phyloP scores from a whole-genome alignment of 2,888 invertebrate genomes.

The Eupithecia inturbata region DNA sequence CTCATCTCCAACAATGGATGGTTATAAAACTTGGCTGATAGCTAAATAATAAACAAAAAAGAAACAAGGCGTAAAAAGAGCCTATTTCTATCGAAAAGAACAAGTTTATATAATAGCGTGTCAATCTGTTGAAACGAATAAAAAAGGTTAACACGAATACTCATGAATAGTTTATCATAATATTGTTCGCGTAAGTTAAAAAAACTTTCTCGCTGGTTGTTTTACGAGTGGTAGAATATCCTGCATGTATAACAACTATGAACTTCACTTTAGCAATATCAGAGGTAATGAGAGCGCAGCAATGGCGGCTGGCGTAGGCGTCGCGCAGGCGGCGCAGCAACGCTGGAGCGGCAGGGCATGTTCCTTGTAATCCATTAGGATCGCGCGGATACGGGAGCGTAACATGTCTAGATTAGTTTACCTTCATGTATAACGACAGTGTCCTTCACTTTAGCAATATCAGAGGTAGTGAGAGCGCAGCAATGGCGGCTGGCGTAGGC shows the following conservation, averaged over 20 bases:
- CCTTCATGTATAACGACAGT: slow-evolving; percentile 82
- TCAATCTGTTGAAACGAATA: too few relatives aligned
- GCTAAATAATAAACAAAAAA: too few relatives aligned
- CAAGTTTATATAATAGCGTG: too few relatives aligned
- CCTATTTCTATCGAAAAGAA: too few relatives aligned
- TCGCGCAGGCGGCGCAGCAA: slow-evolving; percentile 92
- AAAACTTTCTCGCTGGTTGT: too few relatives aligned
- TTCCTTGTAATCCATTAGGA: not conserved
- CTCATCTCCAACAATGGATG: not conserved
- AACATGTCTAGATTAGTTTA: slow-evolving; percentile 78
- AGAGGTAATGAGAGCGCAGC: slow-evolving; percentile 89
- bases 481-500: slow-evolving; percentile 92
- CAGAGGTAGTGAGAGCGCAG: slow-evolving; percentile 88
- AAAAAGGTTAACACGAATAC: not conserved
- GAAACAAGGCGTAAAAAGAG: too few relatives aligned
- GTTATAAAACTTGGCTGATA: not conserved
- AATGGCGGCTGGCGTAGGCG: slow-evolving; percentile 91
- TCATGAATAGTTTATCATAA: too few relatives aligned
- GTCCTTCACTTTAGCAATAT: slow-evolving; percentile 89
- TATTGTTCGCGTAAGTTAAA: too few relatives aligned
- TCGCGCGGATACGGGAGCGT: slow-evolving; percentile 87
- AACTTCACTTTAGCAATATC: slow-evolving; percentile 90
- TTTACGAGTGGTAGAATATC: not conserved
- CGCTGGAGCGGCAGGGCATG: slow-evolving; percentile 84
- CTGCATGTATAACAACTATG: slow-evolving; percentile 82